Percentiles rank a stretch among this genome's conserved stretches.
Conservation (phyloP, 2,888 invertebrate species). For the Zeuzera pyrina region DNA sequence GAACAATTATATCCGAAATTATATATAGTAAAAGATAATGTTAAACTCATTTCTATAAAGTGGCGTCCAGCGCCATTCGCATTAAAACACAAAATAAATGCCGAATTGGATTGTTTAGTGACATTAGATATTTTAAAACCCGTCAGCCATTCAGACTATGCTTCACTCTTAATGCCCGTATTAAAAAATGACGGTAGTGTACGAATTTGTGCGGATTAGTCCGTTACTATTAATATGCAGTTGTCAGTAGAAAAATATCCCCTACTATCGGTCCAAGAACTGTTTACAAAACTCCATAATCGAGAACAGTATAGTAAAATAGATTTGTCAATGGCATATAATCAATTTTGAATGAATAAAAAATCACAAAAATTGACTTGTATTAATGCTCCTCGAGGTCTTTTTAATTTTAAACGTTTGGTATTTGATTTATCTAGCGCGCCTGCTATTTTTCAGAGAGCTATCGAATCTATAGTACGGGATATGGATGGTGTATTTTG, state of each 20-base stretch:
- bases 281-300: conserved; percentile 7
- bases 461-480: conserved; percentile 4
- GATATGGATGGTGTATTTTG: conserved; percentile 7
- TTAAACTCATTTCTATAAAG: conserved; percentile 13
- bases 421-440: conserved; percentile 9
- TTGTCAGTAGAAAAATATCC: conserved; percentile 7
- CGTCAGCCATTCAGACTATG: conserved; percentile 10
- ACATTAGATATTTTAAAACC: conserved; percentile 13
- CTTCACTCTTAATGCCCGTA: conserved; percentile 1
- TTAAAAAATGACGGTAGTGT: conserved; percentile 1
- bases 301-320: conserved; percentile 8
- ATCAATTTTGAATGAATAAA: conserved; percentile 6
- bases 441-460: conserved; percentile 11
- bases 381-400: conserved; percentile 9
- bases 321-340: conserved; percentile 8
- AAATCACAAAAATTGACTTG: conserved; percentile 6
- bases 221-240: conserved; percentile 8
- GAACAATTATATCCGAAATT: background rate
- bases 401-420: conserved; percentile 9
- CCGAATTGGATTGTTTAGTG: conserved; percentile 9
- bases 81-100: conserved; percentile 8
- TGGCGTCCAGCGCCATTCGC: conserved; percentile 13
- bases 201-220: conserved; percentile 5
- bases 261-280: conserved; percentile 7
- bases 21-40: conserved; percentile 10